Evolutionary conservation across 1,140 invertebrate species (phyloP).

Genomic region (Zophobas morio): DNA sequence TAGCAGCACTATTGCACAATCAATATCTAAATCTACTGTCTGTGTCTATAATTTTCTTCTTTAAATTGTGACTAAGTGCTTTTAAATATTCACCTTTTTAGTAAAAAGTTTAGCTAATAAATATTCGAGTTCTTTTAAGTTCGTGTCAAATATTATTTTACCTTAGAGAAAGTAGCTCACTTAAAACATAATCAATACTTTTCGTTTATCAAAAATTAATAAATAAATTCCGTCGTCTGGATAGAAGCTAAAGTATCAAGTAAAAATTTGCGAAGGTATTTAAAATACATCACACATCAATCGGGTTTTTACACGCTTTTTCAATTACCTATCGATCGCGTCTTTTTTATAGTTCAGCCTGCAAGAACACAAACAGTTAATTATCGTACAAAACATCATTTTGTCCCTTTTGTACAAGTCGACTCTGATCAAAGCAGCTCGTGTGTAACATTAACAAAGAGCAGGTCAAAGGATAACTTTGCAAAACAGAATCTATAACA

Average conservation of each 20-base stretch:
- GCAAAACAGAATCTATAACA: not conserved
- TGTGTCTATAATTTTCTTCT: too few species aligned
- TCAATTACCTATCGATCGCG: constrained; percentile 32
- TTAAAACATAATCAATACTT: too few species aligned
- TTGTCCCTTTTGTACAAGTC: constrained; percentile 37
- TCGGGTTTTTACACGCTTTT: constrained; percentile 28
- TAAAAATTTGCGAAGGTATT: constrained; percentile 11
- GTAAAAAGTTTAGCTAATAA: too few species aligned
- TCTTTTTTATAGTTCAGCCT: constrained; percentile 22
- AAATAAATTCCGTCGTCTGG: not conserved
- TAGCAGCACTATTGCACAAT: too few species aligned
- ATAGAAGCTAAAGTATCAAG: not conserved
- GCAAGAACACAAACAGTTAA: constrained; percentile 45
- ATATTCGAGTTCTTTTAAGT: too few species aligned
- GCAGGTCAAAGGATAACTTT: not conserved
- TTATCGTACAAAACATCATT: constrained; percentile 27
- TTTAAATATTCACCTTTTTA: too few species aligned
- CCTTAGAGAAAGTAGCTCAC: too few species aligned
- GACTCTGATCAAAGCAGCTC: constrained; percentile 6
- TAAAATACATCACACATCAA: constrained; percentile 24
- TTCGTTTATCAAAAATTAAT: too few species aligned
- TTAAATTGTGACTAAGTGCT: too few species aligned
- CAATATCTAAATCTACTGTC: too few species aligned
- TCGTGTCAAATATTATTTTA: too few species aligned
- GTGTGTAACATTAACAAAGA: constrained; percentile 4